These are phyloP conservation scores for Corythoichthys haematopterus DNA, from an alignment of 2,113 vertebrate species.

Conservation along the genomic window DNA sequence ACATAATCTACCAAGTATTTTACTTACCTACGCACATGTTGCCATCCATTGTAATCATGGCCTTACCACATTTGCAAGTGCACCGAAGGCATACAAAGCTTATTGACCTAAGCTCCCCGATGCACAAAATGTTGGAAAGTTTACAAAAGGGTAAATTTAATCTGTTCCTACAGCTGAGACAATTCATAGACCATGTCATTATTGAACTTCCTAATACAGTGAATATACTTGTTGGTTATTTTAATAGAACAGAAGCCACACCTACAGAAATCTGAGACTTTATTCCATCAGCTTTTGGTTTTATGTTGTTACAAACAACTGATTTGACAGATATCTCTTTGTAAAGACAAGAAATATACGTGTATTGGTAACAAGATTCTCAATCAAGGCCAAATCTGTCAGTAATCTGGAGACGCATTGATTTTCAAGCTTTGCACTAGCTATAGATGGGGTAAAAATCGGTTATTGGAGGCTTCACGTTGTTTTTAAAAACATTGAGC, in stretches of 20 bases:
- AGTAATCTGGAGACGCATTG: too few species aligned
- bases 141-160: slow-evolving; percentile 3
- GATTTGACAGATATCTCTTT: too few species aligned
- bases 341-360: too few species aligned
- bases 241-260: slow-evolving; percentile 5
- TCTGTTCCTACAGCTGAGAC: slow-evolving; percentile 19
- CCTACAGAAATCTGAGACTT: slow-evolving; percentile 5
- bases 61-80: not conserved
- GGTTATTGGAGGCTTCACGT: too few species aligned
- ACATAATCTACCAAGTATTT: too few species aligned
- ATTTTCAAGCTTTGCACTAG: too few species aligned
- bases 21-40: too few species aligned
- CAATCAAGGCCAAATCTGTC: too few species aligned
- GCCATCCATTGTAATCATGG: not conserved
- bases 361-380: too few species aligned
- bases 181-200: slow-evolving; percentile 20
- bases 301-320: too few species aligned
- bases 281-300: not conserved
- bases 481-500: too few species aligned
- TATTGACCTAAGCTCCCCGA: not conserved
- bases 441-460: too few species aligned
- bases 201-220: not conserved
- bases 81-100: not conserved
- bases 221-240: not conserved
- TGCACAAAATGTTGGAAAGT: slow-evolving; percentile 6